Evolutionary conservation across 2,113 vertebrate genomes (phyloP), one percentile per base, ranked within the genome.

Genomic region (Dicrurus megarhynchus): DNA sequence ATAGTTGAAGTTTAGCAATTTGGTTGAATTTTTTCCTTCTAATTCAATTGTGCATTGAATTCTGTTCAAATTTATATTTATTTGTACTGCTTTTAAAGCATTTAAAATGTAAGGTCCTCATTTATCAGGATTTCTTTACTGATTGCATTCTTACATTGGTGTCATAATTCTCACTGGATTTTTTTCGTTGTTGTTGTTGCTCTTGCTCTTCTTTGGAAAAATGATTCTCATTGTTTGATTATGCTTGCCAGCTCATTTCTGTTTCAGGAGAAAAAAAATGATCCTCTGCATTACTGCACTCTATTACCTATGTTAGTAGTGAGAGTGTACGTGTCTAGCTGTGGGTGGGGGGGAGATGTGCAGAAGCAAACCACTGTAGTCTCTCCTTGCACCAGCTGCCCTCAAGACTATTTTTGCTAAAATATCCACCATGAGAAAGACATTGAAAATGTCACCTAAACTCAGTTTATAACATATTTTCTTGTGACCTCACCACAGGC

Each of bases 201-300:
- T 83, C 56, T 93, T 39, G 20, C 60, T 95, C 78, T 86, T 87
- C 67, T 84, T 71, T 77, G 52, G 52, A 84, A 87, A 83, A 95
- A 87, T 77, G 53, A 61, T 80, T 23, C 23, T 44, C 17, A 78
- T 85, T 46, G 79, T 83, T 84, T 94, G 68, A 85, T 89, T 91
- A 75, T 33, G 13, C 71, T 95, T 97, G 60, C 55, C 49, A 87
- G 61, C 77, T 97, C 37, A 91, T 95, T 95, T 96, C 56, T 75
- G 76, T 76, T 97, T 92, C 90, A 76, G 73, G 70, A 55, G 73
- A 17, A 81, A 83, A 94, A 78, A 67, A 77, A 80, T 7, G 23
- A 73, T 93, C 8, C 19, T 82, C 81, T 91, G 33, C 13, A 3
- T 52, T 70, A 23, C 28, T 50, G 37, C 52, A 49, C 22, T 79